Percentiles rank a stretch among this genome's conserved stretches.
These are phyloP conservation scores for Rousettus leschenaultii DNA, from an alignment of 2,113 vertebrate genomes.

Conservation along the genomic window DNA sequence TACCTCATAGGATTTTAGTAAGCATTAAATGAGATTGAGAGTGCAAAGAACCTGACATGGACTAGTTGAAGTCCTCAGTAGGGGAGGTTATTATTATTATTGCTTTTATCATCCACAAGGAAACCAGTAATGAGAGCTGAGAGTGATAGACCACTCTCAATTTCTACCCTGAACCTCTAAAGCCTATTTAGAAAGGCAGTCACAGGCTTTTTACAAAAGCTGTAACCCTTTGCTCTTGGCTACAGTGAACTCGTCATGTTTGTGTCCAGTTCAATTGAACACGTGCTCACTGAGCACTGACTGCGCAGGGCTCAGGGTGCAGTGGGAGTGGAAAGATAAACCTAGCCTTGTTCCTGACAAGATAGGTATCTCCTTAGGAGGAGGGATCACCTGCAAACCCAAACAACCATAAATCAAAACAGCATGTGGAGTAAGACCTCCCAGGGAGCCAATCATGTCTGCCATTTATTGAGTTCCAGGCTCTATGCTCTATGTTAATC, in stretches of 20 bases:
- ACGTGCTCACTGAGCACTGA: accelerated
- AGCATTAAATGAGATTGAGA: not conserved
- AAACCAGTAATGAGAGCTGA: not conserved
- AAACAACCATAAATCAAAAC: not conserved
- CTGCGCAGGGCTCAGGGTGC: not conserved
- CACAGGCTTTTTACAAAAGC: not conserved
- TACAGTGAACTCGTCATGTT: not conserved
- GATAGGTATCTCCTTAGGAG: not conserved
- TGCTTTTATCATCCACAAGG: not conserved
- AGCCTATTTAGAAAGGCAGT: not conserved
- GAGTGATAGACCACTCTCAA: not conserved
- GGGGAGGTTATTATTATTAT: not conserved
- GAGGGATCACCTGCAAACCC: not conserved
- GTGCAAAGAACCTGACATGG: too few species aligned
- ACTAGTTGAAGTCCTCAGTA: not conserved
- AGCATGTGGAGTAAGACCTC: not conserved
- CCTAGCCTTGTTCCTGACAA: not conserved
- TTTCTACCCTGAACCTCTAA: not conserved
- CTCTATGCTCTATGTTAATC: not conserved
- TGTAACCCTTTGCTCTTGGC: not conserved
- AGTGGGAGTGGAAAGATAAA: not conserved
- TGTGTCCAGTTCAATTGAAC: not conserved
- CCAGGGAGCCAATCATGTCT: not conserved
- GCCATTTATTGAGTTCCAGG: not conserved
- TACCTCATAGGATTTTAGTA: not conserved